A percentile compares a stretch with the other conserved stretches of the same genome.
These are phyloP conservation scores for Tanytarsus gracilentus DNA, from an alignment of 2,888 invertebrate species.

Conservation along the genomic window DNA sequence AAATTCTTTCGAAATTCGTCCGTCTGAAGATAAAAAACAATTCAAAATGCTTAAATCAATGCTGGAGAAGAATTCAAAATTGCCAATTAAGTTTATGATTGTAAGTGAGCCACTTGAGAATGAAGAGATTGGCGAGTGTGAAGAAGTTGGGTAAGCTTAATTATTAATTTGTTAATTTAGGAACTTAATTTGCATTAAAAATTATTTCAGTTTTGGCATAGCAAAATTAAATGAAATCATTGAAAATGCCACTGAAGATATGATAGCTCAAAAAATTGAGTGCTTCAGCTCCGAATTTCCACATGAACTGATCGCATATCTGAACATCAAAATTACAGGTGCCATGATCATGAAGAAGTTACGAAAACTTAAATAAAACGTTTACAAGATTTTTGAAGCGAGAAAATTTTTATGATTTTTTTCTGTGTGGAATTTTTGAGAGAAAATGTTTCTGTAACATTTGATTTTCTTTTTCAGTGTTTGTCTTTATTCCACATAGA, in stretches of 20 bases:
- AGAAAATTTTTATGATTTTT: background rate
- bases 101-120: slow-evolving; percentile 17
- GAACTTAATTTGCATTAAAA: background rate
- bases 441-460: background rate
- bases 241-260: background rate
- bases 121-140: background rate
- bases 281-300: background rate
- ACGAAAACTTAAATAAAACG: background rate
- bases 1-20: background rate
- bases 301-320: background rate
- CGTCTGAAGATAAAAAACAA: background rate
- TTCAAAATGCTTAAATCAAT: slow-evolving; percentile 8
- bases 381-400: background rate
- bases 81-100: slow-evolving; percentile 17
- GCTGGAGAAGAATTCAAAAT: background rate
- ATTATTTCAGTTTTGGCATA: background rate
- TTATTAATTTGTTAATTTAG: background rate
- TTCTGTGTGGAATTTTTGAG: background rate
- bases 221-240: background rate
- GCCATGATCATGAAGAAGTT: background rate
- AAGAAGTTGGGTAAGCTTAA: slow-evolving; percentile 16
- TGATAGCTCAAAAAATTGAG: background rate
- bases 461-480: background rate
- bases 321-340: background rate
- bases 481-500: background rate